phyloP scores from a whole-genome alignment of 2,797 vertebrate species.

The Heliangelus exortis region DNA sequence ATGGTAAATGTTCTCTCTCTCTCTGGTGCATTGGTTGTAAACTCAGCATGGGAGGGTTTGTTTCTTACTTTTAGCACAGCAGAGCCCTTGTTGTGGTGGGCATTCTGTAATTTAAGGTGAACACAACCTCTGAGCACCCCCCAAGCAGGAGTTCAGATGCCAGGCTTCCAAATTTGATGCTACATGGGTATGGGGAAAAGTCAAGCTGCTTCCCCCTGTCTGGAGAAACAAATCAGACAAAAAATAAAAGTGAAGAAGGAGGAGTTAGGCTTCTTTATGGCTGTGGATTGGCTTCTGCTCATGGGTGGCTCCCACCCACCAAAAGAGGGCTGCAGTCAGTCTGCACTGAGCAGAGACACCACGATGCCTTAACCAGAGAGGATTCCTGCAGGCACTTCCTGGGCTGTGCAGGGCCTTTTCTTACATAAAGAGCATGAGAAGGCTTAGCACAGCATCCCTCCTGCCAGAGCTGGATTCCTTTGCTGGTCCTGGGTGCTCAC shows the following conservation, averaged over 20 bases:
- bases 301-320: not conserved
- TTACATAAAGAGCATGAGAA: not conserved
- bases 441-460: not conserved
- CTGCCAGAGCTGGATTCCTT: not conserved
- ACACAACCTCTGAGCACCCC: accelerated
- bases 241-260: not conserved
- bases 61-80: not conserved
- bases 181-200: too few relatives aligned
- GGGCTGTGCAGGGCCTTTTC: not conserved
- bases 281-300: not conserved
- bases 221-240: not conserved
- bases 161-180: not conserved
- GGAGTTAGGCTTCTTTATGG: not conserved
- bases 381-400: not conserved
- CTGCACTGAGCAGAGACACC: not conserved
- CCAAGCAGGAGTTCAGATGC: not conserved
- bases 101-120: not conserved
- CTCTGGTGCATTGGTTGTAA: not conserved
- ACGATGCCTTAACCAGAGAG: not conserved
- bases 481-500: accelerated
- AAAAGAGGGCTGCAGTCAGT: not conserved
- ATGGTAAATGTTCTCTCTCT: not conserved
- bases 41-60: not conserved
- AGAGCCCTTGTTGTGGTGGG: not conserved
- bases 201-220: not conserved